Base-by-base conservation (phyloP, 2,797 vertebrate species). In the Intellagama lesueurii region DNA sequence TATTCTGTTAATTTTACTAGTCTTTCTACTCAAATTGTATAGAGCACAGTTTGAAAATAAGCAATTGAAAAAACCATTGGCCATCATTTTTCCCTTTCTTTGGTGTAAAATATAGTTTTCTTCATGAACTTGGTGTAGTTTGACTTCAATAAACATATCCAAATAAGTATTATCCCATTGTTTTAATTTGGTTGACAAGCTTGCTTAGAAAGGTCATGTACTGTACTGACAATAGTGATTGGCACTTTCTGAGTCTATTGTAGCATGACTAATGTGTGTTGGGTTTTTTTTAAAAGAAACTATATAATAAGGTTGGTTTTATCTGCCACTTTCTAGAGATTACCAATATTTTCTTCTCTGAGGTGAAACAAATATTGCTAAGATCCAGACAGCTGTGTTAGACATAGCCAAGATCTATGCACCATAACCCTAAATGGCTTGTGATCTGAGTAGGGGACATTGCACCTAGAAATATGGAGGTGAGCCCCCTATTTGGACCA, bases 71-170 rank as follows among this genome's bases (percentile, higher is more conserved):
- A 81, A 84, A 2, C 0, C 0, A 0, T 81, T 91, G 91, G 81
- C 85, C 94, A 85, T 88, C 88, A 90, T 88, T 89, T 89, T 92
- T 94, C 94, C 84, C 91, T 82, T 90, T 92, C 90, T 95, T 89
- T 94, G 86, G 93, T 89, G 86, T 94, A 93, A 73, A 94, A 95
- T 90, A 92, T 92, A 86, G 66, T 77, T 85, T 90, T 90, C 69
- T 86, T 77, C 44, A 86, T 90, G 88, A n/a, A 89, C 95, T 94
- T 94, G 90, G 92, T 95, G 90, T 93, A 81, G 88, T 93, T 87
- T 95, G 95, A 95, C 94, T 92, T 96, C 92, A 95, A 94, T 90
- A 91, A 95, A 89, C 92, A 93, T 92, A 96, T 95, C 89, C 90
- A 87, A 92, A 94, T 88, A 88, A 92, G 87, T 89, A 84, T 78